Evolutionary conservation across 2,113 vertebrate genomes (phyloP).

Genomic region (Antennarius striatus): DNA sequence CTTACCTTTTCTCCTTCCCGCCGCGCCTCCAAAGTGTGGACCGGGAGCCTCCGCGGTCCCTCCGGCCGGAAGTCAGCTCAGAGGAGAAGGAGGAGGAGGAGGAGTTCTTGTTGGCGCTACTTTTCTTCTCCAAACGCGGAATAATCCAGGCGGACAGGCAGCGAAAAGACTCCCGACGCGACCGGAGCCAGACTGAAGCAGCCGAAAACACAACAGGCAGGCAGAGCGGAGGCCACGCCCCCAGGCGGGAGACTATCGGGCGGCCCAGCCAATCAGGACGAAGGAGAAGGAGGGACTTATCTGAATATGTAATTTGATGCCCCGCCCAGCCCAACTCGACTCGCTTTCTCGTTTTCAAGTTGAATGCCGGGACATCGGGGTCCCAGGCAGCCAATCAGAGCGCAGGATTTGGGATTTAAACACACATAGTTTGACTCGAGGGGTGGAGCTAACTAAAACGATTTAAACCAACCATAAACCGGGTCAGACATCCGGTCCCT

Average conservation of each 20-base stretch:
- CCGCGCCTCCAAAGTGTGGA: background rate
- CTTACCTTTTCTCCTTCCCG: conserved; percentile 52
- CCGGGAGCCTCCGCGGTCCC: background rate
- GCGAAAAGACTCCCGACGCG: conserved; percentile 47
- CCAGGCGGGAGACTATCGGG: conserved; percentile 25
- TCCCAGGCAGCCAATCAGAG: conserved; percentile 54
- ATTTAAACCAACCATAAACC: too few species aligned
- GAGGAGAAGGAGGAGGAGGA: background rate
- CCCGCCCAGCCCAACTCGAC: conserved; percentile 20
- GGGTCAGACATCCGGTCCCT: too few species aligned
- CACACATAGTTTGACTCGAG: conserved; percentile 14
- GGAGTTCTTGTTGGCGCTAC: conserved; percentile 22
- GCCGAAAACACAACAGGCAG: conserved; percentile 64
- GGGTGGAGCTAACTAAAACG: conserved; percentile 15
- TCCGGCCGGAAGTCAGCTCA: background rate
- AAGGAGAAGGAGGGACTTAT: background rate
- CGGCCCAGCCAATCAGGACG: conserved; percentile 53
- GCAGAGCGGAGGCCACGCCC: conserved; percentile 58
- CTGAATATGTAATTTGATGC: background rate
- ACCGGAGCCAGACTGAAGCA: conserved; percentile 54
- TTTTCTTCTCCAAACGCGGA: conserved; percentile 43
- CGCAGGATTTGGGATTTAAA: conserved; percentile 28
- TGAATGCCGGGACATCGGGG: conserved; percentile 39
- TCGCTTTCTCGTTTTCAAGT: conserved; percentile 68
- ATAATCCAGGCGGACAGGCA: conserved; percentile 66